phyloP scores from a whole-genome alignment of 2,113 vertebrate species.

The Oncorhynchus keta region DNA sequence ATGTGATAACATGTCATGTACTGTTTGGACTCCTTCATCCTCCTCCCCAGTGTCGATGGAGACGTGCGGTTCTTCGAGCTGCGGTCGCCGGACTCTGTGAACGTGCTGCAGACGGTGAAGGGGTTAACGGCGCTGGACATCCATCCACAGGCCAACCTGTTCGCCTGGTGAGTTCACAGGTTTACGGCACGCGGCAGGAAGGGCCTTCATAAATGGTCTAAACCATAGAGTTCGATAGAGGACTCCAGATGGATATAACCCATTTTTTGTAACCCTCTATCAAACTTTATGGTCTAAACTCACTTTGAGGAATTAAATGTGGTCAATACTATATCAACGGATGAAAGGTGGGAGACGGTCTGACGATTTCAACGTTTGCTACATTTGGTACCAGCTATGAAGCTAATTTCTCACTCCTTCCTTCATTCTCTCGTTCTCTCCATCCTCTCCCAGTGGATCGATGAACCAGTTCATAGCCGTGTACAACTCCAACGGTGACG shows the following conservation, averaged over 20 bases:
- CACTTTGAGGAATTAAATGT: too few relatives aligned
- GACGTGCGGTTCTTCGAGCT: conserved; percentile 95
- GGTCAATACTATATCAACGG: too few relatives aligned
- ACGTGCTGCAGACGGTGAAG: conserved; percentile 91
- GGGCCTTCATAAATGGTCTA: not conserved
- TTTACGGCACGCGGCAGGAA: not conserved
- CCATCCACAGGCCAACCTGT: conserved; percentile 93
- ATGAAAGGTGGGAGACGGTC: too few relatives aligned
- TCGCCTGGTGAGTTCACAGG: conserved; percentile 85
- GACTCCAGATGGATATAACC: too few relatives aligned
- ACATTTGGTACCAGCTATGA: too few relatives aligned
- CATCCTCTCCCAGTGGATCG: conserved; percentile 80
- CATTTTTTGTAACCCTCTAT: not conserved
- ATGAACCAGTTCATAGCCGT: conserved; percentile 99
- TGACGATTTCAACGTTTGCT: too few relatives aligned
- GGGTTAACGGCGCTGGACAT: conserved; percentile 94
- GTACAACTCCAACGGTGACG: conserved; percentile 88
- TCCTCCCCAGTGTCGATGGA: conserved; percentile 83
- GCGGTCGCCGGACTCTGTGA: conserved; percentile 86
- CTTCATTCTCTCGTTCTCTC: not conserved
- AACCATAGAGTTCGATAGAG: too few relatives aligned
- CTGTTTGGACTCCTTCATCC: not conserved
- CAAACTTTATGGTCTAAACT: too few relatives aligned
- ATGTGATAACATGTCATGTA: too few relatives aligned
- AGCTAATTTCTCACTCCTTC: not conserved